Evolutionary conservation across 2,113 vertebrate genomes (phyloP).

Genomic region (Pseudorhombus dupliciocellatus): DNA sequence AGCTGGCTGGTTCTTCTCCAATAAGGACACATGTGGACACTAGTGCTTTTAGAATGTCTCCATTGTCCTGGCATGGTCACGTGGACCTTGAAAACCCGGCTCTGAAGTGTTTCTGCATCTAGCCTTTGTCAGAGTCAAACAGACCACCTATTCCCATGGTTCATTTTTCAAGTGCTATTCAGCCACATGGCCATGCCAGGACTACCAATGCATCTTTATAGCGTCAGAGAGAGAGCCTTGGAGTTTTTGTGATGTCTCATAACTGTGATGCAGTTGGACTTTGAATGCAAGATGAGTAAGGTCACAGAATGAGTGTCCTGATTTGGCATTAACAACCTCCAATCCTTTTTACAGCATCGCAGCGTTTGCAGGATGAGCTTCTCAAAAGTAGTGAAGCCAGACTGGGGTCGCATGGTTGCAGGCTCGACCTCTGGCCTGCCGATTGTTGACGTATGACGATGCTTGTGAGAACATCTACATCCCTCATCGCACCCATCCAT

Average conservation of each 20-base stretch:
- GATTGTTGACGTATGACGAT: constrained; percentile 7
- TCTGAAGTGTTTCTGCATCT: no score
- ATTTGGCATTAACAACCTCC: background rate
- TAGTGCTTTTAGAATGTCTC: no score
- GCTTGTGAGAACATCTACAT: constrained; percentile 1
- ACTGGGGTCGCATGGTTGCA: background rate
- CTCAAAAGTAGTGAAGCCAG: background rate
- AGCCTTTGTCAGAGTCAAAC: no score
- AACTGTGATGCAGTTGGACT: background rate
- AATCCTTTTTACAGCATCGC: background rate
- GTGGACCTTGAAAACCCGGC: no score
- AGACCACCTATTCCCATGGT: no score
- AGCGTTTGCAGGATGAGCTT: background rate
- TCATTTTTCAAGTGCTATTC: no score
- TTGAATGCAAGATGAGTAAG: constrained; percentile 12
- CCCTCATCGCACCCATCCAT: background rate
- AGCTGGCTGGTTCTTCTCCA: no score
- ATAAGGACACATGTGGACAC: no score
- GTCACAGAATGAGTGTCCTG: constrained; percentile 14
- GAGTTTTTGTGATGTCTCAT: background rate
- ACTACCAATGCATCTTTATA: no score
- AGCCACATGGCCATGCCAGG: no score
- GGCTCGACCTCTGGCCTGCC: background rate
- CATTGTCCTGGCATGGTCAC: no score
- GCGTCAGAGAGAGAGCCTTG: no score